Percentiles rank a stretch among this genome's conserved stretches.
phyloP scores from a whole-genome alignment of 2,888 invertebrate genomes.

The Celastrina argiolus region DNA sequence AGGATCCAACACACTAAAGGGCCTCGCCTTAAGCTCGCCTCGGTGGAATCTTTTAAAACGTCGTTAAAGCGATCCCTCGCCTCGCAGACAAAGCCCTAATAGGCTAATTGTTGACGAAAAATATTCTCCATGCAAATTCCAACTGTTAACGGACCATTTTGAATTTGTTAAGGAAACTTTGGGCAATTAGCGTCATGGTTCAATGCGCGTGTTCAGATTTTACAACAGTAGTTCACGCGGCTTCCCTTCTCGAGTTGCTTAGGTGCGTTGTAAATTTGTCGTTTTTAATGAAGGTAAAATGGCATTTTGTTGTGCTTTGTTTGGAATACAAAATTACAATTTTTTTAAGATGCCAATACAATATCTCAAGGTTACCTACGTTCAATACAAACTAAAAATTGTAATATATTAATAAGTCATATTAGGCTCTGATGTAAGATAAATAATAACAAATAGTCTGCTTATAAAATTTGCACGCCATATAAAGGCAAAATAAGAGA shows the following conservation, averaged over 20 bases:
- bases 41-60: constrained; percentile 74
- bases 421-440: too few relatives aligned
- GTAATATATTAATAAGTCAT: too few relatives aligned
- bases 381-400: too few relatives aligned
- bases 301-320: background rate
- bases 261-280: background rate
- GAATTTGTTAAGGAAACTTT: constrained; percentile 72
- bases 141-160: constrained; percentile 73
- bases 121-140: constrained; percentile 75
- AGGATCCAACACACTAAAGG: too few relatives aligned
- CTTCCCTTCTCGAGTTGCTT: background rate
- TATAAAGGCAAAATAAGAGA: too few relatives aligned
- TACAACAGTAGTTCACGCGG: constrained; percentile 28
- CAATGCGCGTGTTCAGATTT: constrained; percentile 33
- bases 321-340: background rate
- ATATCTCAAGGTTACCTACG: too few relatives aligned
- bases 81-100: constrained; percentile 67
- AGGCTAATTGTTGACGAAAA: constrained; percentile 75
- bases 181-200: constrained; percentile 56
- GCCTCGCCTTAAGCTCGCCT: too few relatives aligned
- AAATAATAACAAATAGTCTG: too few relatives aligned
- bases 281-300: background rate
- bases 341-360: too few relatives aligned
- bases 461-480: too few relatives aligned
- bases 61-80: constrained; percentile 73